Conservation (phyloP, 2,888 invertebrate genomes). For the Leptinotarsa juncta region DNA sequence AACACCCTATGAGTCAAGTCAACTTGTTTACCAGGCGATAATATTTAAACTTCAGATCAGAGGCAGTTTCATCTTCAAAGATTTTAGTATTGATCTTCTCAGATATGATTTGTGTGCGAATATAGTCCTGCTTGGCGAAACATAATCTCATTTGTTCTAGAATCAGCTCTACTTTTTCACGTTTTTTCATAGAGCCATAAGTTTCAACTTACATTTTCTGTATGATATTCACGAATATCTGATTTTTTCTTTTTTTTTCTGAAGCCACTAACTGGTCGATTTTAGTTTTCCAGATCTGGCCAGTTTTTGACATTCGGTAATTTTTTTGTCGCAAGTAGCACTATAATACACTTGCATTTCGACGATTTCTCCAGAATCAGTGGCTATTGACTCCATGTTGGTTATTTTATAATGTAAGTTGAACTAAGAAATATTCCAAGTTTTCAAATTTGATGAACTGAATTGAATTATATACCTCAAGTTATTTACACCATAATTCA, state of each 20-base stretch:
- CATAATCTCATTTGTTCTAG: conserved; percentile 99
- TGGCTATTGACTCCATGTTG: conserved; percentile 48
- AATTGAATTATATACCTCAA: neutral
- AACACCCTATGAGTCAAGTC: conserved; percentile 94
- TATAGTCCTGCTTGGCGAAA: conserved; percentile 93
- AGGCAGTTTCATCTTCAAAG: conserved; percentile 86
- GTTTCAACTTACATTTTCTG: conserved; percentile 98
- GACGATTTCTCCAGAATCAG: conserved; percentile 73
- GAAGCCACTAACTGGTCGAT: conserved; percentile 89
- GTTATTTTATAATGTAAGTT: neutral
- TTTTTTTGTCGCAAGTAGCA: conserved; percentile 92
- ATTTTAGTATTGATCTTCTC: conserved; percentile 98
- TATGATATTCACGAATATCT: conserved; percentile 79
- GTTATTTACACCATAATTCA: neutral
- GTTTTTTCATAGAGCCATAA: conserved; percentile 98
- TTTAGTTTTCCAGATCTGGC: conserved; percentile 89
- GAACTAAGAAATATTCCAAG: neutral
- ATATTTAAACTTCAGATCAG: conserved; percentile 74
- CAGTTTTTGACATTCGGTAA: conserved; percentile 89
- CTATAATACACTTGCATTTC: conserved; percentile 98
- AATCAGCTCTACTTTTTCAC: conserved; percentile 96
- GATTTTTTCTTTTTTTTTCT: too few species aligned
- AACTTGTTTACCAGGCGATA: conserved; percentile 86
- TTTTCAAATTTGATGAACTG: neutral
- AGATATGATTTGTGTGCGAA: conserved; percentile 97